phyloP scores from a whole-genome alignment of 2,797 vertebrate genomes.

The Muscicapa comitata region DNA sequence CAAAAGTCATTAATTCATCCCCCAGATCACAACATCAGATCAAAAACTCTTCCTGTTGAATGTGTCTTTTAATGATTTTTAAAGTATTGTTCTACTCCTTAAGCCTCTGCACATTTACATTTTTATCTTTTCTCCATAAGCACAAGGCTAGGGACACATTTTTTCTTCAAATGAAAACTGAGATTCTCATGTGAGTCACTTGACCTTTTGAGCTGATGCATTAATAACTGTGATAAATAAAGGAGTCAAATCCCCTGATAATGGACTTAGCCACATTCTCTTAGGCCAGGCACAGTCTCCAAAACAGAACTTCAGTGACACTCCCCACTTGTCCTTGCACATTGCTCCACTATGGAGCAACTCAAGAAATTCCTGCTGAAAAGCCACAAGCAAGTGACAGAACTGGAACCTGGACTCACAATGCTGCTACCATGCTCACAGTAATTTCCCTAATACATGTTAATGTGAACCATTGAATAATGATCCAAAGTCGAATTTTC shows the following conservation, averaged over 20 bases:
- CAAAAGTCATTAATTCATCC: neutral
- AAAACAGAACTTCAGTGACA: neutral
- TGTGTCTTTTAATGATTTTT: neutral
- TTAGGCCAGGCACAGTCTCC: neutral
- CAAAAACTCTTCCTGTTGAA: neutral
- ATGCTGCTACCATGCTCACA: neutral
- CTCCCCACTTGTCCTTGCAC: neutral
- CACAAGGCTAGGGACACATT: neutral
- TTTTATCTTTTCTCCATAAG: neutral
- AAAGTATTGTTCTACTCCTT: neutral
- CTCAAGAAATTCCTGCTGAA: neutral
- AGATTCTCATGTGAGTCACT: neutral
- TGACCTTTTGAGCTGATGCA: neutral
- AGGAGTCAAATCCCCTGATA: neutral
- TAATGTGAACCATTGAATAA: neutral
- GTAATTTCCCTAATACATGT: neutral
- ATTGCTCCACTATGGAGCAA: neutral
- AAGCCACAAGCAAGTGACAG: neutral
- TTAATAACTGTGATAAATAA: conserved; percentile 8
- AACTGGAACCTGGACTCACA: neutral
- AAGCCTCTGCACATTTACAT: neutral
- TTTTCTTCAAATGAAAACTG: conserved; percentile 17
- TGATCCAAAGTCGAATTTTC: neutral
- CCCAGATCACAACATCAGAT: neutral
- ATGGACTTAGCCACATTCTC: neutral